Base-by-base conservation (phyloP, 2,797 vertebrate species). In the Erethizon dorsatum region DNA sequence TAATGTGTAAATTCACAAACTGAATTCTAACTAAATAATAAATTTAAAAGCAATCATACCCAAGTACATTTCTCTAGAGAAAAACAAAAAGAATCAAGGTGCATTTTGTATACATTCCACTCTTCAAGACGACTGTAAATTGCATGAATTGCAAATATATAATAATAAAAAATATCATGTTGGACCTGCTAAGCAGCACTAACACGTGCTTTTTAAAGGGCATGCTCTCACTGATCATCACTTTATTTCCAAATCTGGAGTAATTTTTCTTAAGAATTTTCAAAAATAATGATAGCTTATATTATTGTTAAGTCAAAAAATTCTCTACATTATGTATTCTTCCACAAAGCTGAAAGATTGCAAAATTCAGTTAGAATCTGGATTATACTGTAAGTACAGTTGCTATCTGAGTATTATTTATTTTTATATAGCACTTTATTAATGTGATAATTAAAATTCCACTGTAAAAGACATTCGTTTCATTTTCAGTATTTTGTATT, bases 181-280 rank as follows among this genome's bases (percentile, higher is more conserved):
- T 41, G 5, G 1, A 0, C 1, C 10, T 50, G 5, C 3, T 50
- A 28, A 78, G 6, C 14, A 20, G 1, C 87, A 9, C 13, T 45
- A 13, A 13, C 15, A 47, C 65, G n/a, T 54, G 11, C 28, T 63
- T 69, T 83, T 89, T 89, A 37, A 65, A 65, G 41, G 22, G 0
- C 9, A 26, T 67, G 22, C 6, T 5, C 15, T 28, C 67, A 37
- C 10, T 1, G 12, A 92, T 73, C 4, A 61, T 11, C 3, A 73
- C 0, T 31, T 92, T 78, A 65, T 94, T 83, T 88, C 4, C 41
- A 86, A 94, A 92, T 73, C 12, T 61, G 0, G 6, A 1, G 9
- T 69, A 63, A 41, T 45, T 69, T 94, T 94, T 78, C 33, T 71
- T 18, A 54, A 61, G 15, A 71, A 57, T 54, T 92, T 90, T 47